Evolutionary conservation across 2,797 vertebrate genomes (phyloP), one percentile per base, ranked within the genome.

Genomic region (Zenarchopterus dispar): DNA sequence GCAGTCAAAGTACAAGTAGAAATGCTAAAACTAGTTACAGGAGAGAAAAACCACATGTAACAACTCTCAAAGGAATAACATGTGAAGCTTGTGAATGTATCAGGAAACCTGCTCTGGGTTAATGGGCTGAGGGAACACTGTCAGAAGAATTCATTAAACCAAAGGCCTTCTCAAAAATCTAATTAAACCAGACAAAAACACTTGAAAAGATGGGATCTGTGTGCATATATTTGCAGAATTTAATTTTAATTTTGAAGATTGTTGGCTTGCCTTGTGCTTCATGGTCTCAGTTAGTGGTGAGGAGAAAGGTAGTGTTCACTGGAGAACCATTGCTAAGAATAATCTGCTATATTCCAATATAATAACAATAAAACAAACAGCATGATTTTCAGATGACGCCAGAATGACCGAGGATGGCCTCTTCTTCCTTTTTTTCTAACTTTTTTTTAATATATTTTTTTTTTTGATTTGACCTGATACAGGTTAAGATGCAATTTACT

Each of bases 381-480:
- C 84, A 90, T 84, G 85, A 89, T 90, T 91, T 92, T 92, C 90
- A 91, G 73, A 89, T 82, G 88, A 89, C 77, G 82, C 68, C 79
- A 92, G 89, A 90, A 90, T 62, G 83, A 90, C 78, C 81, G 69
- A 91, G 90, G 90, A 87, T 84, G 88, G 73, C 73, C 68, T 62
- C 26, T 49, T 49, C 50, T 63, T 69, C 22, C 3, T 28, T 19
- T 72, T 53, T 46, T 61, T 59, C 53, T 41, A 53, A 44, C 23
- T 1, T 44, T 50, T 24, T 17, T 42, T 17, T 21, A 17, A 28
- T 21, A 21, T 50, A 36, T 56, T 76, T 82, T 83, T 77, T 66
- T 73, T 81, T 76, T 89, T 88, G 84, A 85, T 91, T 88, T 81
- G 86, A 94, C 93, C 93, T 94, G 93, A 94, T 94, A 94, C 93